Evolutionary conservation across 2,888 invertebrate species (phyloP), one percentile per base, ranked within the genome.

Genomic region (Oconnorella tubifera): DNA sequence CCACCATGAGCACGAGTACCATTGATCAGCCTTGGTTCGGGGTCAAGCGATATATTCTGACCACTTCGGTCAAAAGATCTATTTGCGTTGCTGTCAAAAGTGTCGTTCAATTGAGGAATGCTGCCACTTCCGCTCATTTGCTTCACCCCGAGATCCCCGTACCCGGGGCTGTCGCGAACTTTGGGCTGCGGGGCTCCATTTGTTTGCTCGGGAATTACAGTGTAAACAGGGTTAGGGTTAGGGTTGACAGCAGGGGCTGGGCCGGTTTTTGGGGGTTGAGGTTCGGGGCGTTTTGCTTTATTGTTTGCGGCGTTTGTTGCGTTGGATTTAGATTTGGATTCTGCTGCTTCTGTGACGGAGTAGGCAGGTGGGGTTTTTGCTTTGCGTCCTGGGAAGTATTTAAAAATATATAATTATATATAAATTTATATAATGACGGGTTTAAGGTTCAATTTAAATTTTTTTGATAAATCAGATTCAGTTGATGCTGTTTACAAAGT

Each of bases 91-190:
- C 40, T 58, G 27, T 58, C 59, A 28, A 33, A 58, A 1, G 59
- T 40, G 28, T 58, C 59, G 10, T 58, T 58, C 32, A 58, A 48
- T 28, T 58, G 59, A 40, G 59, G 59, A 27, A 33, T 58, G 27
- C 59, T 58, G 32, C 59, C 59, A 14, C 59, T 58, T 28, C 59
- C 59, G 3, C 59, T 48, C 25, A 58, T 33, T 19, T 58, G 59
- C 2, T 27, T 1, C 48, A 58, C 40, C 25, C 59, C 59, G 23
- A 58, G 40, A 25, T 58, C 59, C 19, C 59, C 59, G 33, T 33
- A 58, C 0, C 59, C 59, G 1, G 59, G 59, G 40, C 59, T 58
- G 59, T 58, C 59, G n/a, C 59, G 40, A 6, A 33, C 64, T n/a
- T n/a, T n/a, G n/a, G n/a, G n/a, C n/a, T n/a, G n/a, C 40, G 40